Conservation (phyloP, 2,797 vertebrate species). For the Chelmon rostratus region DNA sequence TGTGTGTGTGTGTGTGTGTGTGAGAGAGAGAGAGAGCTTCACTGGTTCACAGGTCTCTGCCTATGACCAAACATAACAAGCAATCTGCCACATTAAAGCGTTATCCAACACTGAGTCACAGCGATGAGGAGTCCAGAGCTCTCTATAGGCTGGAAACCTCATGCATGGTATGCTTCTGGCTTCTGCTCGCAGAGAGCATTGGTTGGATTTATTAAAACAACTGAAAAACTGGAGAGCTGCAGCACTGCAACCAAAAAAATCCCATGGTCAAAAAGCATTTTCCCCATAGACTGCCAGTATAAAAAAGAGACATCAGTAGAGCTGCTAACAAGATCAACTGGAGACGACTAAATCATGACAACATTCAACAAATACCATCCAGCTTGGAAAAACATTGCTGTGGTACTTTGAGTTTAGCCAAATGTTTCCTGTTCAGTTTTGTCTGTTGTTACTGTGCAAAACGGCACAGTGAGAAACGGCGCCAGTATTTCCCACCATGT, state of each 20-base stretch:
- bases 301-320: background rate
- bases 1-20: background rate
- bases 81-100: conserved; percentile 57
- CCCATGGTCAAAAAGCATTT: background rate
- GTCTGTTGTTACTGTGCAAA: too few species aligned
- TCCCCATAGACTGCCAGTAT: background rate
- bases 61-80: conserved; percentile 37
- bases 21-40: conserved; percentile 35
- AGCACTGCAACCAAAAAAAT: background rate
- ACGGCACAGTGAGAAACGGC: too few species aligned
- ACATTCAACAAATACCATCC: too few species aligned
- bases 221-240: background rate
- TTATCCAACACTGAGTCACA: conserved; percentile 51
- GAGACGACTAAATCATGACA: background rate
- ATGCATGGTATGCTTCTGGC: background rate
- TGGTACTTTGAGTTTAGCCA: too few species aligned
- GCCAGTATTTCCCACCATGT: too few species aligned
- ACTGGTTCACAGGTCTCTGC: conserved; percentile 55
- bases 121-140: background rate
- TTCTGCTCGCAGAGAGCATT: background rate
- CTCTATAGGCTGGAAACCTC: conserved; percentile 5
- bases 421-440: too few species aligned
- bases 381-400: too few species aligned
- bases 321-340: background rate
- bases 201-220: background rate